Conservation (phyloP, 2,113 vertebrate genomes). For the Zootoca vivipara region DNA sequence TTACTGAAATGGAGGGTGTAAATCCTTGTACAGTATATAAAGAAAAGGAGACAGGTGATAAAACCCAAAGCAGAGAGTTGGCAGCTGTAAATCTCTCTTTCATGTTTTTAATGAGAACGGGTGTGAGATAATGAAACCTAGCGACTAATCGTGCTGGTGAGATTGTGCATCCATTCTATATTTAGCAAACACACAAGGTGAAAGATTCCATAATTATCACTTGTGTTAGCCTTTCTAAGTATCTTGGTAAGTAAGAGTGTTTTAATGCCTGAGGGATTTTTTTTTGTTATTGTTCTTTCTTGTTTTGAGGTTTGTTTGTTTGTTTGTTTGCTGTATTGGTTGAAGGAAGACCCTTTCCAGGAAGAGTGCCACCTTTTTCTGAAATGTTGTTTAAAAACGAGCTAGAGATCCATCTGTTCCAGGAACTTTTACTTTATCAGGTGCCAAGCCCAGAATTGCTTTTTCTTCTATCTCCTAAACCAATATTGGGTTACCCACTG, state of each 20-base stretch:
- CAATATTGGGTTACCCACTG: slow-evolving; percentile 53
- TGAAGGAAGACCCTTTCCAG: slow-evolving; percentile 12
- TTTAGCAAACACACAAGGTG: slow-evolving; percentile 12
- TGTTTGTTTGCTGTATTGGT: not conserved
- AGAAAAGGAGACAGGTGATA: slow-evolving; percentile 9
- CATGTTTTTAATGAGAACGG: slow-evolving; percentile 2
- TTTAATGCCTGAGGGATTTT: slow-evolving; percentile 39
- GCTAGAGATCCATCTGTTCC: slow-evolving; percentile 6
- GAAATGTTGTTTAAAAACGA: not conserved
- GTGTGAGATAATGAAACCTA: slow-evolving; percentile 25
- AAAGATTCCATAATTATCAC: slow-evolving; percentile 20
- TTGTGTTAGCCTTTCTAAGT: slow-evolving; percentile 49
- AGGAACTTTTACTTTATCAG: not conserved
- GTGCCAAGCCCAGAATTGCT: slow-evolving; percentile 46
- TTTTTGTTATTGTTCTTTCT: not conserved
- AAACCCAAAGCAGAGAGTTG: slow-evolving; percentile 24
- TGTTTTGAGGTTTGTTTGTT: too few relatives aligned
- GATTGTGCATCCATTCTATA: not conserved
- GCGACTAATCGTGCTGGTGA: slow-evolving; percentile 30
- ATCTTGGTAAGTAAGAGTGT: slow-evolving; percentile 56
- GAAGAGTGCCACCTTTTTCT: not conserved
- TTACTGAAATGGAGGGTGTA: slow-evolving; percentile 4
- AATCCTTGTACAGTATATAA: not conserved
- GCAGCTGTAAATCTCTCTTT: not conserved
- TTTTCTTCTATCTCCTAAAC: slow-evolving; percentile 44